phyloP scores from a whole-genome alignment of 2,113 vertebrate genomes.

The Barbus barbus region DNA sequence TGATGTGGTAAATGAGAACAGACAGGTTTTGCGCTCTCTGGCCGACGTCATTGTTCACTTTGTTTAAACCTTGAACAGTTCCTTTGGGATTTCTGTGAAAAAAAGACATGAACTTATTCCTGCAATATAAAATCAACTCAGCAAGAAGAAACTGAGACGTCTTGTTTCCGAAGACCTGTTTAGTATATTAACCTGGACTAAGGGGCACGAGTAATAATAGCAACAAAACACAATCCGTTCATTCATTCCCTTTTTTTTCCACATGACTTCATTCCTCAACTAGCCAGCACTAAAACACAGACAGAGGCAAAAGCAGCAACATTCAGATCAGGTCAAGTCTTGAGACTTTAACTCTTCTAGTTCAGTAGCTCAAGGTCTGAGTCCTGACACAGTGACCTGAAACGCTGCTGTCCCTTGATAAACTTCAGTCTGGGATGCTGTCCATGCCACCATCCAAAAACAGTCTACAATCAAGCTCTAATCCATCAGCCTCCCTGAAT shows the following conservation, averaged over 20 bases:
- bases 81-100: constrained; percentile 90
- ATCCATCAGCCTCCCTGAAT: constrained; percentile 57
- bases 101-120: constrained; percentile 41
- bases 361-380: background rate
- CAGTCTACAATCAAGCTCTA: background rate
- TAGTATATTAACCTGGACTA: constrained; percentile 1
- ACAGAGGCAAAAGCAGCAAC: background rate
- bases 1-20: constrained; percentile 92
- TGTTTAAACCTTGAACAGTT: constrained; percentile 92
- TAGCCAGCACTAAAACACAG: background rate
- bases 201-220: constrained; percentile 5
- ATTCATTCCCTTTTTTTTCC: constrained; percentile 15
- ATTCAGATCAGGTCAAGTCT: background rate
- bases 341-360: background rate
- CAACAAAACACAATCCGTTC: constrained; percentile 10
- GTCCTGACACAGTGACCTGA: constrained; percentile 40
- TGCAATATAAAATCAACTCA: background rate
- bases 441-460: background rate
- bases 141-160: background rate
- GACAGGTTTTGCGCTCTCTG: constrained; percentile 94
- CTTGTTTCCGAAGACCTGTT: background rate
- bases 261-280: constrained; percentile 27
- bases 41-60: constrained; percentile 93
- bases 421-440: constrained; percentile 51
- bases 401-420: background rate